These are phyloP conservation scores for Hippocampus mohnikei DNA, from an alignment of 2,113 vertebrate species.

Conservation along the genomic window DNA sequence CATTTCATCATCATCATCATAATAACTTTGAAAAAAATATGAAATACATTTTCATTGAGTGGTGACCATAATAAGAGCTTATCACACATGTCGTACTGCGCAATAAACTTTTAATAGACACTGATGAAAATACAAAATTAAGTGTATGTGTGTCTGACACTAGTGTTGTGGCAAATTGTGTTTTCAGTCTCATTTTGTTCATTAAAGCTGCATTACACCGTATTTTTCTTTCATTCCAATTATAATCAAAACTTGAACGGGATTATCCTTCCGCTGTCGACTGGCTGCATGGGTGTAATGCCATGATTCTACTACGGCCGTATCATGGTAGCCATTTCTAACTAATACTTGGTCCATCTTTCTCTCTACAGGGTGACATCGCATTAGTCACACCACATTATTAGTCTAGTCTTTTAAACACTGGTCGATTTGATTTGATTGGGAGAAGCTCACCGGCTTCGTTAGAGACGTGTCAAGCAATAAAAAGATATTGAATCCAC, in stretches of 20 bases:
- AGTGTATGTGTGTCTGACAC: neutral
- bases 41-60: too few relatives aligned
- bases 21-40: neutral
- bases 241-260: neutral
- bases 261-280: neutral
- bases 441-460: slow-evolving; percentile 11
- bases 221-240: neutral
- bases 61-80: too few relatives aligned
- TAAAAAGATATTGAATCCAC: neutral
- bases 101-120: too few relatives aligned
- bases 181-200: neutral
- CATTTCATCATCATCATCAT: neutral
- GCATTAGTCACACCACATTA: neutral
- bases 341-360: neutral
- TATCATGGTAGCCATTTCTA: neutral
- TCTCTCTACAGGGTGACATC: neutral
- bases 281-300: neutral
- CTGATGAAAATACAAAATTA: too few relatives aligned
- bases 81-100: too few relatives aligned
- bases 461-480: neutral
- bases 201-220: neutral
- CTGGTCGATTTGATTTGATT: neutral
- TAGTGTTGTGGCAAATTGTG: neutral
- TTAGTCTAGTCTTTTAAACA: neutral
- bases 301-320: neutral